Conservation (phyloP, 2,113 vertebrate genomes). For the Spea multiplicata region DNA sequence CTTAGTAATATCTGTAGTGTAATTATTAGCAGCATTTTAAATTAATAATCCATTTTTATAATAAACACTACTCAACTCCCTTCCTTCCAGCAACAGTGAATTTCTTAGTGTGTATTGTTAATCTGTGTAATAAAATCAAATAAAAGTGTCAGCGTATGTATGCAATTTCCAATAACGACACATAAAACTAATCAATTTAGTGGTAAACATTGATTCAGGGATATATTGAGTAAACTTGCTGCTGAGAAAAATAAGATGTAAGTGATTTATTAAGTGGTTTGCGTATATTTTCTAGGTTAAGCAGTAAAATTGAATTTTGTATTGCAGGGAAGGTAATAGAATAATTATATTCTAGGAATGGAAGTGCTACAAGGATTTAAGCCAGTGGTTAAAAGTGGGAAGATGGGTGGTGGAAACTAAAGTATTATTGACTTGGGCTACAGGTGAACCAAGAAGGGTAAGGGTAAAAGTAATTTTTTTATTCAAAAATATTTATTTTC, state of each 20-base stretch:
- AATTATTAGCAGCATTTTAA: constrained; percentile 19
- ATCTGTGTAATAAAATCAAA: constrained; percentile 5
- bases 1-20: background rate
- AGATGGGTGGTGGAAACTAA: background rate
- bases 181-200: constrained; percentile 36
- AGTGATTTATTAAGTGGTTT: constrained; percentile 22
- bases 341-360: constrained; percentile 36
- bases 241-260: background rate
- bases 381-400: background rate
- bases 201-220: constrained; percentile 37
- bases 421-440: background rate
- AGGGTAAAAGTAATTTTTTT: too few relatives aligned
- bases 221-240: constrained; percentile 22
- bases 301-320: constrained; percentile 13
- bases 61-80: background rate
- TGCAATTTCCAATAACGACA: constrained; percentile 13
- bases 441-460: background rate
- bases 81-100: background rate
- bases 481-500: too few relatives aligned
- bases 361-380: background rate
- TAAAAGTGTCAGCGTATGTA: constrained; percentile 12
- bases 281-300: background rate
- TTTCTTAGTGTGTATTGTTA: background rate
- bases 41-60: constrained; percentile 3
- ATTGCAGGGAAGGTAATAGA: constrained; percentile 23